phyloP scores from a whole-genome alignment of 2,797 vertebrate species.

The Melopsittacus undulatus region DNA sequence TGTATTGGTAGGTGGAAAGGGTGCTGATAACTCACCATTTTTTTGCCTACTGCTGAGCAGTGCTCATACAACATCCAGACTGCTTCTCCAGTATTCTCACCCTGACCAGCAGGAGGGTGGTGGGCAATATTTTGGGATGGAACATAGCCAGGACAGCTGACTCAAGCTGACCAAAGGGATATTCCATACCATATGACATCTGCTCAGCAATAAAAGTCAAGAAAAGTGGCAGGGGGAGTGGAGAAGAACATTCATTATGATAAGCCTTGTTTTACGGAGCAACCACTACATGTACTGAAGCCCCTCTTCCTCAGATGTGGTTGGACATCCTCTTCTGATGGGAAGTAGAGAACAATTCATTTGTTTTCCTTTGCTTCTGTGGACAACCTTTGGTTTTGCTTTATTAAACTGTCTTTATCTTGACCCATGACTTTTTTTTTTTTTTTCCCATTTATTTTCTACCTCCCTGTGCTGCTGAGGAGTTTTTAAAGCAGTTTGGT shows the following conservation, averaged over 20 bases:
- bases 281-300: background rate
- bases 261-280: background rate
- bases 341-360: background rate
- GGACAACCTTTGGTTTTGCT: background rate
- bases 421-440: background rate
- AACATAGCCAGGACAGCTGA: background rate
- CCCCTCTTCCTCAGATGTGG: background rate
- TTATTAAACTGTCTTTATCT: background rate
- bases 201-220: background rate
- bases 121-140: background rate
- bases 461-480: background rate
- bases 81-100: background rate
- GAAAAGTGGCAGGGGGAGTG: background rate
- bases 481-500: background rate
- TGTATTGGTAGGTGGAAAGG: background rate
- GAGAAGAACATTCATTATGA: background rate
- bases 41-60: background rate
- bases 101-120: fast-evolving
- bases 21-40: background rate
- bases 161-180: background rate
- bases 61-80: too few species aligned
- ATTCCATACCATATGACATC: background rate
- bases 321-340: background rate
- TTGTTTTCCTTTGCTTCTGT: background rate
- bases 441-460: background rate